Evolutionary conservation across 2,888 invertebrate species (phyloP), one percentile per base, ranked within the genome.

Genomic region (Aelia acuminata): DNA sequence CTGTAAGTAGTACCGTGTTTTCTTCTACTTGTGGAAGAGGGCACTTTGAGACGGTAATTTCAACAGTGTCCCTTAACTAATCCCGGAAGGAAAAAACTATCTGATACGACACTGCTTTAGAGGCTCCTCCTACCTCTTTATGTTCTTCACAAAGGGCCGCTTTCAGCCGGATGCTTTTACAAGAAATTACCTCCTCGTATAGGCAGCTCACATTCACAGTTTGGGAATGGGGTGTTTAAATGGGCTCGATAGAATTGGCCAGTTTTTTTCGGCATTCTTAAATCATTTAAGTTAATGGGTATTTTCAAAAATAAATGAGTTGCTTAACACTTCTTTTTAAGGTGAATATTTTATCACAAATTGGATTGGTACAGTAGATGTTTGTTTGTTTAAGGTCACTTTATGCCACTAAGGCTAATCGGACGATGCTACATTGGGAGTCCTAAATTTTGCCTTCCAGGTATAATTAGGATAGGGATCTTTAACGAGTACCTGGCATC

Each of bases 121-220:
- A 70, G 57, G 63, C 7, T 31, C 4, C n/a, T n/a, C n/a, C n/a
- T n/a, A n/a, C 63, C 63, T 35, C 35, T 70, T 70, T 35, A 70
- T 35, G 31, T 70, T 70, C 63, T 70, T 70, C 63, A 70, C 63
- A 70, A 70, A 70, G 63, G 63, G 63, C 15, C 63, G 35, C 63
- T 70, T 70, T 70, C 31, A 70, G 63, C 18, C 1, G 18, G 35
- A 35, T 35, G 63, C 63, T 70, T 70, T 70, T 70, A 70, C 63
- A 70, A 70, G 35, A 70, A 70, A 70, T 35, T 35, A 35, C 63
- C 31, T 70, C 63, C 18, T 26, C 7, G 15, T 35, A 35, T 13
- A 4, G 35, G 31, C 31, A 20, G 31, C 31, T 18, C 15, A 35
- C 31, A 18, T 70, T 70, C 35, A 15, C 5, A 70, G 63, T 70